These are phyloP conservation scores for Microcebus griseorufus DNA, from an alignment of 2,113 vertebrate species.

Conservation along the genomic window DNA sequence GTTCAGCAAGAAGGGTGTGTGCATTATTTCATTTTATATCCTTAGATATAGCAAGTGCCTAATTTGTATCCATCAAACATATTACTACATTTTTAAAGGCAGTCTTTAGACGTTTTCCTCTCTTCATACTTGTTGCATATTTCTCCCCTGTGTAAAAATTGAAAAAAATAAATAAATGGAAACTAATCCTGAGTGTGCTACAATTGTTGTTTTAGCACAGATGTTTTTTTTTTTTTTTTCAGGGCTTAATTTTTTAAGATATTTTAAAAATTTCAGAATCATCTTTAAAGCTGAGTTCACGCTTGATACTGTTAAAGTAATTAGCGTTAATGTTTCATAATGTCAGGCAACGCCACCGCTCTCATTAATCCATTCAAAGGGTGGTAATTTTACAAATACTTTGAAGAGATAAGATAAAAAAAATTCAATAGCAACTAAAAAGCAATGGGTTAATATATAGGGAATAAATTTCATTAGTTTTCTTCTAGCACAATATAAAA, in stretches of 20 bases:
- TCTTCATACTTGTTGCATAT: neutral
- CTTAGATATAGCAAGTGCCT: neutral
- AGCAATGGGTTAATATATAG: neutral
- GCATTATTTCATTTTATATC: neutral
- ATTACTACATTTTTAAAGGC: neutral
- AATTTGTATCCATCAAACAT: neutral
- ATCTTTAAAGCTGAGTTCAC: neutral
- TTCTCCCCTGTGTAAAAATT: neutral
- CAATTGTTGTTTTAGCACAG: neutral
- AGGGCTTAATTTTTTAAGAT: neutral
- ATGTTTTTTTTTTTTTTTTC: neutral
- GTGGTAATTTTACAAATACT: neutral
- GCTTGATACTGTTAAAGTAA: neutral
- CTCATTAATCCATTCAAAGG: neutral
- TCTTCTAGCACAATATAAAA: neutral
- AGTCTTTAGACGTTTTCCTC: neutral
- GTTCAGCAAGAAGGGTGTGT: neutral
- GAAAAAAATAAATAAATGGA: neutral
- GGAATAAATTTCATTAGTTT: neutral
- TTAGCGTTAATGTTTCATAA: neutral
- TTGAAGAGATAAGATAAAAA: slow-evolving; percentile 21
- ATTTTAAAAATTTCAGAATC: neutral
- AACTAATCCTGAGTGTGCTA: neutral
- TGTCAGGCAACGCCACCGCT: neutral
- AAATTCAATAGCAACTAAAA: neutral